Base-by-base conservation (phyloP, 2,113 vertebrate species). In the Kryptolebias marmoratus region DNA sequence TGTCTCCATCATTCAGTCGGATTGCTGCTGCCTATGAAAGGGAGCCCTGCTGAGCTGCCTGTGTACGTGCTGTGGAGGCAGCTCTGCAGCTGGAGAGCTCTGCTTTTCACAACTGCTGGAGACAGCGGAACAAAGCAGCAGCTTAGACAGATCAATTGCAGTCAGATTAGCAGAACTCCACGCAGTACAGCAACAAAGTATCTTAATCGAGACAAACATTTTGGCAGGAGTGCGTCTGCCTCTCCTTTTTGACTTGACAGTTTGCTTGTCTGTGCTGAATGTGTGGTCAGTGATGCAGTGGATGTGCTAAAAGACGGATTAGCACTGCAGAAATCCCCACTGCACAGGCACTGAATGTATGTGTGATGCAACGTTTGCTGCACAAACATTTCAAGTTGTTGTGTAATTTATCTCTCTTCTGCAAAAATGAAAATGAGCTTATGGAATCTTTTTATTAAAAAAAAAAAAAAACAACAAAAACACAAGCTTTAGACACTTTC, bases 351-450 rank as follows among this genome's bases (percentile, higher is more conserved):
- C 68, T 39, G 42, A 80, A 76, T 14, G 27, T 8, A 48, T 71
- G 75, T 54, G 42, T 80, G 75, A 86, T 71, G 83, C 82, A 85
- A 81, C 59, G 30, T 55, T 73, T 80, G 74, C 68, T 79, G 72
- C 45, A 54, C 65, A 83, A 80, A 77, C 68, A 83, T 81, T 78
- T 68, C 62, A 77, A 75, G 66, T 66, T 71, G 31, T 59, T 81
- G 36, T 71, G 68, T 77, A 70, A 71, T 72, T 64, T 62, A 58
- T 53, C 62, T 83, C 60, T 66, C 62, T 69, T 45, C 61, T 47
- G 53, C 68, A 60, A 66, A 60, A 66, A 73, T 58, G 57, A 77
- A 71, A 36, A 68, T 58, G 52, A 58, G 61, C 49, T 55, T 77
- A 5, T 56, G 49, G 13, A 71, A 72, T 71, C 62, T 15, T 22